phyloP scores from a whole-genome alignment of 1,140 invertebrate species.

The Drosophila jambulina region DNA sequence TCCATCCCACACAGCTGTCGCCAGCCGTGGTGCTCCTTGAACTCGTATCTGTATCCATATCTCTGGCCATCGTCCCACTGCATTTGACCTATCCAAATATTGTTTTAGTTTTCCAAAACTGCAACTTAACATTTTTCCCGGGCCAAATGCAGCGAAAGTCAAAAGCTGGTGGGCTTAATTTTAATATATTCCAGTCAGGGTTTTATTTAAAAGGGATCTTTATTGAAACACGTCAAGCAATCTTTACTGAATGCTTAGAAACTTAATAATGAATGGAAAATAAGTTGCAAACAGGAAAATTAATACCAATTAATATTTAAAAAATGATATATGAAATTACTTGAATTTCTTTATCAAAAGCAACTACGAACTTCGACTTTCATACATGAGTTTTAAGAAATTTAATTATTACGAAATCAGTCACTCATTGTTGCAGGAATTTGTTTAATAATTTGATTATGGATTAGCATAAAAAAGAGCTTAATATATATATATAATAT shows the following conservation, averaged over 20 bases:
- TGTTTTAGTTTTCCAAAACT: constrained; percentile 67
- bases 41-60: constrained; percentile 40
- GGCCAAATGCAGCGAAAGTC: constrained; percentile 56
- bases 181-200: not conserved
- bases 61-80: constrained; percentile 34
- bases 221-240: rapidly evolving
- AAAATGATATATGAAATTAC: too few species aligned
- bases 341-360: too few species aligned
- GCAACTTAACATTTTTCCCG: constrained; percentile 43
- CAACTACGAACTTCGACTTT: too few species aligned
- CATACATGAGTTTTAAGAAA: too few species aligned
- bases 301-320: too few species aligned
- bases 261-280: not conserved
- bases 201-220: not conserved
- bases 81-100: constrained; percentile 80
- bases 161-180: constrained; percentile 22
- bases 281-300: not conserved
- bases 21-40: constrained; percentile 1
- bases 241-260: not conserved
- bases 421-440: too few species aligned
- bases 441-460: too few species aligned
- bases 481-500: too few species aligned
- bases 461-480: too few species aligned
- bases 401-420: too few species aligned
- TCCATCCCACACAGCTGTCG: constrained; percentile 30